Base-by-base conservation (phyloP, 2,113 vertebrate genomes). In the Mesembrinibis cayennensis region DNA sequence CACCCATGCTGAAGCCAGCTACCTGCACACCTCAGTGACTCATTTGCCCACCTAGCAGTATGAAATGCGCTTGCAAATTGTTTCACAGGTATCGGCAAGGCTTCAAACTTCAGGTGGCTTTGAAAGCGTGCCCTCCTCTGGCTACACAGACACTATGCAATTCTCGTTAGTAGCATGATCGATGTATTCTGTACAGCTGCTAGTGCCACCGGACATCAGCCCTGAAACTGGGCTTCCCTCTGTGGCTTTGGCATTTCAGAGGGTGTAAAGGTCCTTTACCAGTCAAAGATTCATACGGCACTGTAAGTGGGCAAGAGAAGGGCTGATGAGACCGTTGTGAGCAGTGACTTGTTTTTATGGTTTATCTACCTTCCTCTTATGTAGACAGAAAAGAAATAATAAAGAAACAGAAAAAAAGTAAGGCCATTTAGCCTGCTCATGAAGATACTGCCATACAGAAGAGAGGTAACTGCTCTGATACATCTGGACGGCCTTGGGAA, bases 111-210 rank as follows among this genome's bases (percentile, higher is more conserved):
- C 6, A 12, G 17, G 8, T 21, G 7, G 22, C 49, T 83, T 27
- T 1, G 6, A 22, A 67, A 63, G 22, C 2, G 1, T 61, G 42
- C 16, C 29, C 59, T 32, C 44, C 71, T 36, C 47, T 52, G 42
- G 59, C 72, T 69, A 17, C 27, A 5, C 50, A 40, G 56, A 10
- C n/a, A 8, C 8, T 0, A 2, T 1, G 30, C 20, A 18, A 11
- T 13, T 27, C 72, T 26, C 7, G 0, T 19, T 10, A 42, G 25
- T 2, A 38, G 20, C 49, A 8, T 0, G 6, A 23, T 10, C 2
- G 1, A 13, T 47, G 45, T 16, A 1, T 47, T 30, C 34, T 30
- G 30, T 9, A 40, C 36, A 38, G 61, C 22, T 53, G 34, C 34
- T 20, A 10, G 8, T 4, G 23, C 22, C 19, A 4, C 52, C 13